Percentiles rank a stretch among this genome's conserved stretches.
Evolutionary conservation across 2,797 vertebrate species (phyloP).

Genomic region (Leuciscus waleckii): DNA sequence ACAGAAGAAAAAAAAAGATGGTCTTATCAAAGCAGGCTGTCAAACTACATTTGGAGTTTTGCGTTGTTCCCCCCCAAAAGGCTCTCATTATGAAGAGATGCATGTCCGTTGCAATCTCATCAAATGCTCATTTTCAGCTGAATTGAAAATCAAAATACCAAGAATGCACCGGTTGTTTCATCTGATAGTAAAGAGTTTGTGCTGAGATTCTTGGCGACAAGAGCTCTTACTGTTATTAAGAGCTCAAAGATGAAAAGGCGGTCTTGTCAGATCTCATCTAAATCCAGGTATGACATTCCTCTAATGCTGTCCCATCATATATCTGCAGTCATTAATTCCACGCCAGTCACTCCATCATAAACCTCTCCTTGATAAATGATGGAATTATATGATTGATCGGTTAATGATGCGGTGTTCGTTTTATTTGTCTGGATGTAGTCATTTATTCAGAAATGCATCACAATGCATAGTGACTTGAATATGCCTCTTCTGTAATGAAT

Average conservation of each 20-base stretch:
- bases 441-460: background rate
- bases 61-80: conserved; percentile 5
- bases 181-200: background rate
- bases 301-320: conserved; percentile 46
- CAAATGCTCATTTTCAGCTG: background rate
- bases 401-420: background rate
- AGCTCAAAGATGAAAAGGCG: conserved; percentile 46
- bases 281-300: conserved; percentile 52
- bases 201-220: conserved; percentile 16
- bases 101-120: conserved; percentile 28
- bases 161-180: background rate
- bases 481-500: background rate
- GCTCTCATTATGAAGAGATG: conserved; percentile 67
- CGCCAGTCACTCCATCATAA: conserved; percentile 32
- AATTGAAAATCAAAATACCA: conserved; percentile 26
- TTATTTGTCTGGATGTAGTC: conserved; percentile 1
- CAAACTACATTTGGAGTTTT: background rate
- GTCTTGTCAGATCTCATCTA: conserved; percentile 53
- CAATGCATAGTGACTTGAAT: background rate
- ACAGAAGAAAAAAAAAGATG: conserved; percentile 4
- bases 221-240: conserved; percentile 46
- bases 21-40: conserved; percentile 1
- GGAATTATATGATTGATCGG: conserved; percentile 1
- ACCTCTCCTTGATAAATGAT: background rate
- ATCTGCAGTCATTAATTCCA: conserved; percentile 43